Percentiles rank a stretch among this genome's conserved stretches.
Conservation (phyloP, 2,797 vertebrate genomes). For the Prunella strophiata region DNA sequence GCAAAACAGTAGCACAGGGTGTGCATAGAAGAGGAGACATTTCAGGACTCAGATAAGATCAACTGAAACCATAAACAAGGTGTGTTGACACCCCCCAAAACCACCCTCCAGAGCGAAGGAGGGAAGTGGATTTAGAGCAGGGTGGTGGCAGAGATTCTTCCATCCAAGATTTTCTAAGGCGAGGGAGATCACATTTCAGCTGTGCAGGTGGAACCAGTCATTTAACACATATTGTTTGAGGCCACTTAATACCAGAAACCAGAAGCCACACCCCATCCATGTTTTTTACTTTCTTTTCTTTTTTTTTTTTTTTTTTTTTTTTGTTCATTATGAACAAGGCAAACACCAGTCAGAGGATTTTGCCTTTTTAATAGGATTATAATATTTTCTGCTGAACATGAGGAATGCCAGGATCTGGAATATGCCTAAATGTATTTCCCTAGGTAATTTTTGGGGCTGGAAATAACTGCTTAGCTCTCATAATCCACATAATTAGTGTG, state of each 20-base stretch:
- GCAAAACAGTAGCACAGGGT: not conserved
- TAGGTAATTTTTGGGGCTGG: not conserved
- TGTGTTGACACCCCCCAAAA: not conserved
- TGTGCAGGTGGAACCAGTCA: not conserved
- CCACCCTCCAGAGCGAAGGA: not conserved
- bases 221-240: not conserved
- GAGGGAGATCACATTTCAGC: constrained; percentile 19
- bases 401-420: not conserved
- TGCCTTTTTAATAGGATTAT: not conserved
- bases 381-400: not conserved
- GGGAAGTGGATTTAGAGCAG: not conserved
- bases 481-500: not conserved
- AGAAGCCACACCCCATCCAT: not conserved
- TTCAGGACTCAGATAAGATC: not conserved
- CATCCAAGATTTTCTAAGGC: not conserved
- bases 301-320: too few species aligned
- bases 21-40: not conserved
- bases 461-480: not conserved
- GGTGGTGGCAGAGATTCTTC: not conserved
- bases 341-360: not conserved
- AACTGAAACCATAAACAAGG: constrained; percentile 40
- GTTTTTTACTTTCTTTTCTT: not conserved
- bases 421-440: not conserved
- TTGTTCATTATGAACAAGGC: not conserved
- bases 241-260: constrained; percentile 31